Base-by-base conservation (phyloP, 2,797 vertebrate species). In the Poeciliopsis turneri region DNA sequence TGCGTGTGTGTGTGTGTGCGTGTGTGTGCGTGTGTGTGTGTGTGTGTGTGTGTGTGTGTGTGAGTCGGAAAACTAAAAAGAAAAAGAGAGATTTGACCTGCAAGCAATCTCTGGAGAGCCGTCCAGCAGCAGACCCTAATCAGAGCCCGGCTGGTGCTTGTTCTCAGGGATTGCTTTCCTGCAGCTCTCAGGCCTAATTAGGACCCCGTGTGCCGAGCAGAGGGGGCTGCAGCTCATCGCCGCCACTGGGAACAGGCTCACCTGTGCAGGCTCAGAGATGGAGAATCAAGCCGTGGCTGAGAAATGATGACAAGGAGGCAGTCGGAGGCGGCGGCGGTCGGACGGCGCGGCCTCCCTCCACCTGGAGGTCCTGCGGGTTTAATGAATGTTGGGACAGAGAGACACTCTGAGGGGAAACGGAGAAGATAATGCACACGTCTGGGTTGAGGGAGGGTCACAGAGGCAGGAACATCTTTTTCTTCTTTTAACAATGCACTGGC, bases 161-260 rank as follows among this genome's bases (percentile, higher is more conserved):
- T 92, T 88, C 85, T 85, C 6, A 59, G 85, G 92, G 89, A 88
- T 89, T 82, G 87, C 91, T 88, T 88, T 87, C 91, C 89, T 91
- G 76, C 91, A 93, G 87, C 91, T 92, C 92, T 86, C 81, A 84
- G 87, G 91, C 91, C 92, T 95, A 95, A 95, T 95, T 94, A 93
- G 92, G 92, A 93, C 92, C 93, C 89, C 92, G 93, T 91, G 94
- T 90, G 90, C 92, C 82, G 69, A 85, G 84, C 5, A 82, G 84
- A 82, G 80, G 85, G 68, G 69, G 88, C 59, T 90, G 86, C 82
- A 68, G 78, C 87, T 90, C 83, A 74, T 86, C 11, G 82, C 76
- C 84, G 86, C 84, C 78, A 75, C 85, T 70, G 80, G 77, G 72
- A 77, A 75, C 79, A 86, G 23, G 66, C 82, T 92, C 91, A 95